phyloP scores from a whole-genome alignment of 1,140 invertebrate species.

The Stegodyphus dumicola region DNA sequence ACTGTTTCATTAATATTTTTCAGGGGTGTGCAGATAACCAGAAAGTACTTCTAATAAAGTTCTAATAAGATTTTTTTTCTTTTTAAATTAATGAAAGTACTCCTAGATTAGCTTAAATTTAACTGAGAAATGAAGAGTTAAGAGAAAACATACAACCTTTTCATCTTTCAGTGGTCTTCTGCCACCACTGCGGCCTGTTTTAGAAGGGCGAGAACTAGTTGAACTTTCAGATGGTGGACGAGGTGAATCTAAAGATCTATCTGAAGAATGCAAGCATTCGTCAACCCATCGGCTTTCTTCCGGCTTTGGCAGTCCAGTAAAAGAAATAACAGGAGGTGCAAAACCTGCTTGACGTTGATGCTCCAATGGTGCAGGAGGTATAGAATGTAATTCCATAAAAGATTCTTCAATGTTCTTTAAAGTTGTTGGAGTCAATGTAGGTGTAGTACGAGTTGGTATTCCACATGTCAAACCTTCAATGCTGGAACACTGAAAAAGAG shows the following conservation, averaged over 20 bases:
- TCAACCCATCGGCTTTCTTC: constrained; percentile 49
- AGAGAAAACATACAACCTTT: constrained; percentile 65
- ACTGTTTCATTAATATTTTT: no score
- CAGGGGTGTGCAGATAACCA: no score
- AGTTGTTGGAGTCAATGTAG: constrained; percentile 92
- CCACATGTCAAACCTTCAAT: constrained; percentile 70
- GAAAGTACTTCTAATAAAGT: no score
- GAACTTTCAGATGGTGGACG: constrained; percentile 47
- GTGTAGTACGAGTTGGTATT: constrained; percentile 88
- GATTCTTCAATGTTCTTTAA: constrained; percentile 89
- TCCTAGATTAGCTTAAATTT: neutral
- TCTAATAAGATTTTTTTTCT: no score
- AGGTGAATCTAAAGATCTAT: constrained; percentile 54
- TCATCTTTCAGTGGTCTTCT: constrained; percentile 77
- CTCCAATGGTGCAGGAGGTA: constrained; percentile 68
- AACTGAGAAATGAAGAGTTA: neutral
- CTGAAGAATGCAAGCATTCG: constrained; percentile 48
- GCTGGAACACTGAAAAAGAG: constrained; percentile 37
- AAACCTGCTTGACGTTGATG: constrained; percentile 87
- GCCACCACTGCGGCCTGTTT: constrained; percentile 77
- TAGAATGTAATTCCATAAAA: constrained; percentile 74
- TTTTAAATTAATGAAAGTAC: no score
- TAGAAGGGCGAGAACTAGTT: constrained; percentile 65
- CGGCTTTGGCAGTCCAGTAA: constrained; percentile 64
- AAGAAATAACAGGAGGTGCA: constrained; percentile 80